Evolutionary conservation across 2,113 vertebrate species (phyloP), one percentile per base, ranked within the genome.

Genomic region (Pterophyllum scalare): DNA sequence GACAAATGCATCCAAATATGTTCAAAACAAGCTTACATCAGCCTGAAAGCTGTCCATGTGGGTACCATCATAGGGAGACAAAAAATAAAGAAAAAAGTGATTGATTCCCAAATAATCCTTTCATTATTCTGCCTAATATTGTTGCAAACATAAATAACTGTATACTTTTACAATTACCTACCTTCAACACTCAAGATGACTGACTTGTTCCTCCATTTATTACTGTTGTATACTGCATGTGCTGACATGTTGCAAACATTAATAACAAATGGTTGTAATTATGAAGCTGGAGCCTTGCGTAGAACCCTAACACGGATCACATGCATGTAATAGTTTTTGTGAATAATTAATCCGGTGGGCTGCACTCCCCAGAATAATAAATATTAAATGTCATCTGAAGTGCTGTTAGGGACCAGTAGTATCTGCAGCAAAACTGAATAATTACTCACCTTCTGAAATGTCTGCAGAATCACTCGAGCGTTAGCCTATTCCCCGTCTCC

Each of bases 291-390:
- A 83, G 79, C 60, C 65, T 5, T 62, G 35, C 59, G 43, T 86
- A 76, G 75, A 76, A 79, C 64, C 46, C 70, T 77, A 77, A 87
- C 83, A 82, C 77, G 85, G 80, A 88, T 92, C 90, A 87, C 82
- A 92, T 84, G 59, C 79, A 80, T 80, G 86, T 86, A 92, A 94
- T 94, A 82, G 79, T 81, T 94, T 87, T 88, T 61, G 35, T 93
- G 80, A 94, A 95, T 94, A 93, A 94, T 94, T 89, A 87, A 93
- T 94, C 80, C 17, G 6, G 52, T 72, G 78, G 65, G 83, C 83
- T 64, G 79, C 28, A 15, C 79, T 88, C 87, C 87, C 67, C 64
- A 67, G 93, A 93, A 92, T 94, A 86, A 90, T 93, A 90, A 94
- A 92, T 88, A 94, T 88, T 88, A 91, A 92, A 84, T 80, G 46